Evolutionary conservation across 2,888 invertebrate genomes (phyloP), one percentile per base, ranked within the genome.

Genomic region (Meganola albula): DNA sequence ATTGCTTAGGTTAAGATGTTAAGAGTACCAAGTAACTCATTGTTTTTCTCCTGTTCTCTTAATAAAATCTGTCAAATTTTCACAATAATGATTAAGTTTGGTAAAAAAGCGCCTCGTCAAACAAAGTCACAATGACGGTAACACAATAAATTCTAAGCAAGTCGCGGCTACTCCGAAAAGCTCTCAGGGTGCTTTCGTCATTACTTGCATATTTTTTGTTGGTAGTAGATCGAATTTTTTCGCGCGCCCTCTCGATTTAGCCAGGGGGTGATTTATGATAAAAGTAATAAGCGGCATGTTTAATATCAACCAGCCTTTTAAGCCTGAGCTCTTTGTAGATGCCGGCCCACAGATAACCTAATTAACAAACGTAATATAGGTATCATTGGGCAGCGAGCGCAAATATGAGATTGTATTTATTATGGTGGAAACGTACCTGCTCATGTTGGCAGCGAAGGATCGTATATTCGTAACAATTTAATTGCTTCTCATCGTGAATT

Each of bases 201-300:
- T 85, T 84, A 84, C 85, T 84, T 84, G 85, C 85, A 84, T 71
- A 80, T 84, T 84, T 84, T 79, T 80, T 80, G 74, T 79, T 80
- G 79, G 74, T 74, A 67, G 69, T 68, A 68, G 72, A 74, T 65
- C 71, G 67, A 54, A 66, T 72, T 71, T 72, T 77, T 79, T 78
- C 75, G 80, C 83, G 77, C 79, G 74, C 82, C 72, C 77, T 67
- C 71, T 56, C 64, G 59, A 54, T 63, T 68, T 60, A 44, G 74
- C 80, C 80, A 67, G 63, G 62, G 80, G 79, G 79, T 85, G 83
- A 85, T 84, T 84, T 84, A 84, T 84, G 72, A 74, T 75, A 79
- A 79, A 77, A 76, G 65, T 77, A 77, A 73, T 74, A 78, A 76
- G 73, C 74, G 74, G 78, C 66, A 63, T 67, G 79, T 79, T 83